phyloP scores from a whole-genome alignment of 2,888 invertebrate genomes.

The Aplocera efformata region DNA sequence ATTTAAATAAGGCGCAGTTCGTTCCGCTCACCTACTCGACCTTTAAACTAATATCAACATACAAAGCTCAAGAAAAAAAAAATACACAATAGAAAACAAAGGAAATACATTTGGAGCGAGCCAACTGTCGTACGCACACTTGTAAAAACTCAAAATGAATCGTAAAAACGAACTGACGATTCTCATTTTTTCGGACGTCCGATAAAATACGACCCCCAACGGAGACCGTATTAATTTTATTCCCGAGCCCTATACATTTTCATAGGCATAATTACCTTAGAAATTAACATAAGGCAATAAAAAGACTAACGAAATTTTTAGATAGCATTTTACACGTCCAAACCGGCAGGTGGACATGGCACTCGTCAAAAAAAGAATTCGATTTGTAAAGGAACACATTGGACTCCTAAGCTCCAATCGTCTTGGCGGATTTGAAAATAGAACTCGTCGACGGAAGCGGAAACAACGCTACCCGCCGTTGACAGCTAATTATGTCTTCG shows the following conservation, averaged over 20 bases:
- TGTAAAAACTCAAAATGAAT: constrained; percentile 59
- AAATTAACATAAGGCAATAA: constrained; percentile 79
- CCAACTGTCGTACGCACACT: constrained; percentile 70
- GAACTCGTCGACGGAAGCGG: constrained; percentile 73
- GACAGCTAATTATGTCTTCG: constrained; percentile 77
- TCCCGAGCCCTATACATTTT: constrained; percentile 72
- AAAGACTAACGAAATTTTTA: constrained; percentile 76
- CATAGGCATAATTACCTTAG: constrained; percentile 78
- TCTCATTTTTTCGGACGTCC: constrained; percentile 52
- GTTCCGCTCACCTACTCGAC: constrained; percentile 44
- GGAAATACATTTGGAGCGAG: constrained; percentile 66
- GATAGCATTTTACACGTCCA: constrained; percentile 69
- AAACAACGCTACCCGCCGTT: constrained; percentile 67
- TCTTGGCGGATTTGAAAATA: constrained; percentile 72
- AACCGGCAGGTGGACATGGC: constrained; percentile 59
- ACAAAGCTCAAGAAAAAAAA: constrained; percentile 52
- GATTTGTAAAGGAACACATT: constrained; percentile 35
- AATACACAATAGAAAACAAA: constrained; percentile 60
- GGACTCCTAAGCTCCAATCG: constrained; percentile 36
- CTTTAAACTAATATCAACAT: constrained; percentile 62
- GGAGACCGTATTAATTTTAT: constrained; percentile 65
- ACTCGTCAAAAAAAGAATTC: constrained; percentile 30
- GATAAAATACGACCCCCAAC: constrained; percentile 66
- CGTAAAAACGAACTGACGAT: constrained; percentile 54
- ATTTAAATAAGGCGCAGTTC: constrained; percentile 26